A percentile compares a stretch with the other conserved stretches of the same genome.
Conservation (phyloP, 2,888 invertebrate genomes). For the Conus canariensis region DNA sequence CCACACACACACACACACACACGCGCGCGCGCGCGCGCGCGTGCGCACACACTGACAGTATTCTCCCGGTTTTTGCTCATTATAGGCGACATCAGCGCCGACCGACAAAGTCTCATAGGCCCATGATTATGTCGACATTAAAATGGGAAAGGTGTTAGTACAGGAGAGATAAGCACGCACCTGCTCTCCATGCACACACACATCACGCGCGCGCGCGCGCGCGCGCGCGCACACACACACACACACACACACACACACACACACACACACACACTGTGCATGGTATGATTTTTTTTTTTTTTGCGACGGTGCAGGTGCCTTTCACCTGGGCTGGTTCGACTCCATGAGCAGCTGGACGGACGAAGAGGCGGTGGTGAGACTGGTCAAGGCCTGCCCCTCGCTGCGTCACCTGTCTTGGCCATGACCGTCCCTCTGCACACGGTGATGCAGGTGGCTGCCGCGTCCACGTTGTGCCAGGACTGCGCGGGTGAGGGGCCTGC, state of each 20-base stretch:
- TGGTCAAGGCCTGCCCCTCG: neutral
- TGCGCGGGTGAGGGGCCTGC: neutral
- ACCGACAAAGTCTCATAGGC: too few species aligned
- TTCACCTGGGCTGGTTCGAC: constrained; percentile 34
- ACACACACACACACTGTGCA: neutral
- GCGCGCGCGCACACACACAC: too few species aligned
- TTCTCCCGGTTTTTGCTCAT: too few species aligned
- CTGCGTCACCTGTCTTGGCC: constrained; percentile 1
- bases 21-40: too few species aligned
- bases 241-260: neutral
- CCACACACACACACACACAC: too few species aligned
- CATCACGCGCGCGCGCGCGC: too few species aligned
- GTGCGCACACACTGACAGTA: too few species aligned
- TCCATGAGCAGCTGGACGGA: neutral
- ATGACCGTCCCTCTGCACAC: constrained; percentile 8
- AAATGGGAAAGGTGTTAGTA: too few species aligned
- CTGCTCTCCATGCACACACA: too few species aligned
- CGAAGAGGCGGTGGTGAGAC: neutral
- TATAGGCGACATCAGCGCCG: too few species aligned
- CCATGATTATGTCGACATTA: too few species aligned
- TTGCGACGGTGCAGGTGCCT: neutral
- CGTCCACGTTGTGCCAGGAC: neutral
- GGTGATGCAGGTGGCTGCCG: neutral
- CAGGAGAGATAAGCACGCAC: too few species aligned
- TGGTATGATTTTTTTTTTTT: neutral